These are phyloP conservation scores for Taenioides sp. DNA, from an alignment of 2,797 vertebrate genomes.

Conservation along the genomic window DNA sequence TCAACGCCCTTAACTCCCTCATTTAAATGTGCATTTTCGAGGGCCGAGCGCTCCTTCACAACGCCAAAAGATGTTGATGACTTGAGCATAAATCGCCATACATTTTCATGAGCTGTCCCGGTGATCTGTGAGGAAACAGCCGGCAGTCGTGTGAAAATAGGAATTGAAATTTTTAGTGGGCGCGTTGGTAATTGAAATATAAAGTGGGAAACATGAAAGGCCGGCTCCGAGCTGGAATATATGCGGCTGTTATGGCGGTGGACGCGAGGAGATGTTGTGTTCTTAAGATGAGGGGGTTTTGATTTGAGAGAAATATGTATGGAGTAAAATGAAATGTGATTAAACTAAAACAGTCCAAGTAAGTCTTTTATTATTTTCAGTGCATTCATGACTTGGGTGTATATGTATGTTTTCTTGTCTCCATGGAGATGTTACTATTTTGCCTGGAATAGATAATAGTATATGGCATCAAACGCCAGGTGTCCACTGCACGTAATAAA, in stretches of 20 bases:
- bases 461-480: no score
- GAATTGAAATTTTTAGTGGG: slow-evolving; percentile 66
- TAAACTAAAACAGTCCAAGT: not conserved
- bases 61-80: slow-evolving; percentile 74
- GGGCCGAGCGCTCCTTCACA: slow-evolving; percentile 62
- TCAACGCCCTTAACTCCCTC: slow-evolving; percentile 55
- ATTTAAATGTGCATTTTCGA: slow-evolving; percentile 75
- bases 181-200: slow-evolving; percentile 47
- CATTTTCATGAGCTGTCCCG: slow-evolving; percentile 72
- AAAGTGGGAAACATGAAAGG: slow-evolving; percentile 61
- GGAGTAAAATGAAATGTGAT: not conserved
- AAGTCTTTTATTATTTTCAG: no score
- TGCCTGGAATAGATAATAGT: no score
- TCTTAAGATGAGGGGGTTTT: not conserved
- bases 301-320: not conserved
- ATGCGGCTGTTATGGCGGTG: slow-evolving; percentile 18
- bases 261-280: slow-evolving; percentile 5
- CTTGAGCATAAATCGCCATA: slow-evolving; percentile 74
- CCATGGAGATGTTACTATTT: no score
- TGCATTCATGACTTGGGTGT: no score
- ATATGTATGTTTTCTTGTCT: no score
- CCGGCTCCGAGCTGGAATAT: slow-evolving; percentile 40
- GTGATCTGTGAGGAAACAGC: slow-evolving; percentile 66
- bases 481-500: no score
- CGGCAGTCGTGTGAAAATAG: slow-evolving; percentile 72